Evolutionary conservation across 2,113 vertebrate species (phyloP).

Genomic region (Plestiodon gilberti): DNA sequence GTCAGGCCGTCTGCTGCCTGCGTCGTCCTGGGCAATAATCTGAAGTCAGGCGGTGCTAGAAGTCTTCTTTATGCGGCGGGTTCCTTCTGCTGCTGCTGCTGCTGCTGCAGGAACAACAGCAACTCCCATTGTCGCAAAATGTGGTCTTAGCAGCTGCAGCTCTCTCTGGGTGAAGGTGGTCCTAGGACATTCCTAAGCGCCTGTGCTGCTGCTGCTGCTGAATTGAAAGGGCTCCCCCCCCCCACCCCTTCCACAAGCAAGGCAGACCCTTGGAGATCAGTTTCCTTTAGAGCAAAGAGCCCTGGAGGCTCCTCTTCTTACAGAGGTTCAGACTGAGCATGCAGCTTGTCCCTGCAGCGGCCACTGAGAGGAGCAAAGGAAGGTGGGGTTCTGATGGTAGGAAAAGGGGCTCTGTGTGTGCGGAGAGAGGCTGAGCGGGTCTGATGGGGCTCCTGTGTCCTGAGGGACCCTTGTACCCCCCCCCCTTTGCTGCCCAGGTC

Average conservation of each 20-base stretch:
- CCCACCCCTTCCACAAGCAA: background rate
- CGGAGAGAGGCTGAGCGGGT: background rate
- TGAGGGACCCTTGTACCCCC: too few relatives aligned
- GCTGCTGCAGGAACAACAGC: too few relatives aligned
- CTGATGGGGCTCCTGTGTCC: too few relatives aligned
- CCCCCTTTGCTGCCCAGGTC: too few relatives aligned
- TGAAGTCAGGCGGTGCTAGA: background rate
- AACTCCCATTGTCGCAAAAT: background rate
- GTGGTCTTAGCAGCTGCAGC: background rate
- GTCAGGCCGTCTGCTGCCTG: background rate
- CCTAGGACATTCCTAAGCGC: background rate
- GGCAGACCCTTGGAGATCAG: background rate
- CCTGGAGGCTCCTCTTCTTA: background rate
- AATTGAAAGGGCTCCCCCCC: background rate
- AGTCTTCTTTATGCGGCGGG: too few relatives aligned
- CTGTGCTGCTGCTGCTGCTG: background rate
- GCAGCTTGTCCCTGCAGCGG: too few relatives aligned
- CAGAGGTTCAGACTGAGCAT: background rate
- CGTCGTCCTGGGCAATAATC: background rate
- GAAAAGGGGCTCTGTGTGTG: background rate
- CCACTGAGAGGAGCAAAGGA: background rate
- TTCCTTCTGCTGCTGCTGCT: too few relatives aligned
- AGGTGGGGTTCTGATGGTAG: background rate
- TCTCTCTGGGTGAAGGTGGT: background rate
- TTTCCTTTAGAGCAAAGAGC: background rate